A percentile compares a stretch with the other conserved stretches of the same genome.
These are phyloP conservation scores for Tenthredo livida DNA, from an alignment of 2,888 invertebrate species.

Conservation along the genomic window DNA sequence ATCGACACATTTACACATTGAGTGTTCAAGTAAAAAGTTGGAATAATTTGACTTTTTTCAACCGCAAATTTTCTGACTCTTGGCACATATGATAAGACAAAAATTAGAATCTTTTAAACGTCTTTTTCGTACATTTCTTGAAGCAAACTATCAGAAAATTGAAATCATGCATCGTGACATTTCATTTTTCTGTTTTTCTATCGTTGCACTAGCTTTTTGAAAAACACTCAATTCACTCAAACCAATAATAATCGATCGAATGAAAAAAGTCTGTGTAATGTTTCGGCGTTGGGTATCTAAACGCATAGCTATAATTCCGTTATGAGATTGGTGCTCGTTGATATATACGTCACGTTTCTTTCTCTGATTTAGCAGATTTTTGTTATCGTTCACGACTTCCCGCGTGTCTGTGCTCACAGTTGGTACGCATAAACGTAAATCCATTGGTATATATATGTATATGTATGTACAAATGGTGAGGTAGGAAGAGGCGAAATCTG, in stretches of 20 bases:
- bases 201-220: no score
- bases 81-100: no score
- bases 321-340: neutral
- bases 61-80: neutral
- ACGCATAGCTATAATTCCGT: neutral
- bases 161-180: no score
- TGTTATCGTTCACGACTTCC: constrained; percentile 8
- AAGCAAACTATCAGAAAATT: neutral
- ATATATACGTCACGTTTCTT: neutral
- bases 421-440: neutral
- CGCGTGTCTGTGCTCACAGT: neutral
- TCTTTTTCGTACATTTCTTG: neutral
- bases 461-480: neutral
- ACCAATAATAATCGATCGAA: neutral
- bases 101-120: no score
- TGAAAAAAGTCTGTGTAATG: neutral
- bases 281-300: neutral
- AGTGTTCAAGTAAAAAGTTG: neutral
- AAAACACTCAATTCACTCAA: neutral
- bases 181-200: no score
- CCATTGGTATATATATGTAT: neutral
- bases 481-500: constrained; percentile 36
- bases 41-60: neutral
- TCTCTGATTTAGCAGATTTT: constrained; percentile 5
- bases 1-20: neutral